A percentile compares a stretch with the other conserved stretches of the same genome.
phyloP scores from a whole-genome alignment of 2,888 invertebrate genomes.

The Eilema depressum region DNA sequence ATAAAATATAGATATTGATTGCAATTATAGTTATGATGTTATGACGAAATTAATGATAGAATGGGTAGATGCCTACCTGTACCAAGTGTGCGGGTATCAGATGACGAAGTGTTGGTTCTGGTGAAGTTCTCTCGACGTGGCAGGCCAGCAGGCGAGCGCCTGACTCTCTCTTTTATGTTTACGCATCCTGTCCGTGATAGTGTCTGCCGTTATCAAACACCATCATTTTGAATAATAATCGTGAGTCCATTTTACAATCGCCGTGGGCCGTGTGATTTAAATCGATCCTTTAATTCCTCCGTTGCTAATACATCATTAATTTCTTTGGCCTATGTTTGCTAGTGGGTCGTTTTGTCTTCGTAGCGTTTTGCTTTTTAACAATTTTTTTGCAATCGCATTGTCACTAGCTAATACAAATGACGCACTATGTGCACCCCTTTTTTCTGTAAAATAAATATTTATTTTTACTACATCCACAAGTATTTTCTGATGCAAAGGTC shows the following conservation, averaged over 20 bases:
- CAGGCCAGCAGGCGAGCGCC: conserved; percentile 83
- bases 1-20: conserved; percentile 39
- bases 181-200: conserved; percentile 83
- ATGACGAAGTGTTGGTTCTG: conserved; percentile 72
- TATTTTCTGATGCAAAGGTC: conserved; percentile 58
- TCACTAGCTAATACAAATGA: conserved; percentile 82
- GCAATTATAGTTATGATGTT: conserved; percentile 27
- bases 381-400: conserved; percentile 82
- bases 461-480: conserved; percentile 60
- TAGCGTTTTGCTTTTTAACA: conserved; percentile 73
- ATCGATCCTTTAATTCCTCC: conserved; percentile 80
- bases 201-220: conserved; percentile 79
- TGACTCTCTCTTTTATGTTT: conserved; percentile 83
- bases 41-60: not conserved
- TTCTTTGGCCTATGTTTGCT: conserved; percentile 86
- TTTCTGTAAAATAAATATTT: conserved; percentile 76
- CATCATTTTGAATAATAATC: conserved; percentile 78
- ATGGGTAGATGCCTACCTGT: conserved; percentile 59
- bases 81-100: conserved; percentile 74
- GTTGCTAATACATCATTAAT: conserved; percentile 83
- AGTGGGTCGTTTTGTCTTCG: conserved; percentile 72
- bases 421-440: conserved; percentile 84
- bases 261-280: conserved; percentile 82
- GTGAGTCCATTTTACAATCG: conserved; percentile 85
- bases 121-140: conserved; percentile 74